Percentiles rank a stretch among this genome's conserved stretches.
These are phyloP conservation scores for Ormyrus rosae DNA, from an alignment of 2,888 invertebrate species.

Conservation along the genomic window DNA sequence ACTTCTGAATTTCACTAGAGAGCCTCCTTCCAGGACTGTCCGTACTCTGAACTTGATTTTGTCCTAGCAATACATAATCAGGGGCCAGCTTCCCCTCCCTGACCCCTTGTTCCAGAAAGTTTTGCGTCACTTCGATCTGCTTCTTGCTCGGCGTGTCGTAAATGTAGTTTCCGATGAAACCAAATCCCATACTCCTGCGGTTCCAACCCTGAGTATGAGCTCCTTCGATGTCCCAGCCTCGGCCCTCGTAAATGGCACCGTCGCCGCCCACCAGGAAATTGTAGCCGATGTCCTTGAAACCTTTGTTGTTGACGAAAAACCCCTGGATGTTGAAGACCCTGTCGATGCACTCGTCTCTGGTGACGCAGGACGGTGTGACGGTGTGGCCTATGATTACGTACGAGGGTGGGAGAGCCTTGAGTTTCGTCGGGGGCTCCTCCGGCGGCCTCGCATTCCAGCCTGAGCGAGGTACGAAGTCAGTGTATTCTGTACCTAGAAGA, in stretches of 20 bases:
- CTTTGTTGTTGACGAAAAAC: conserved; percentile 81
- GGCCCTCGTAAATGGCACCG: conserved; percentile 84
- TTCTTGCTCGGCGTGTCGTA: conserved; percentile 75
- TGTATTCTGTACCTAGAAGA: background rate
- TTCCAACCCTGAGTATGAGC: conserved; percentile 85
- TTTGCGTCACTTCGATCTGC: conserved; percentile 75
- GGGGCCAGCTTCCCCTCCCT: conserved; percentile 79
- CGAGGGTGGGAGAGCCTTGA: conserved; percentile 61
- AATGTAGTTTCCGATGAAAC: conserved; percentile 85
- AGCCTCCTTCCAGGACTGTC: conserved; percentile 55
- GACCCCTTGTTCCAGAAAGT: conserved; percentile 77
- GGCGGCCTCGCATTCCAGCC: conserved; percentile 80
- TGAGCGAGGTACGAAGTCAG: conserved; percentile 7
- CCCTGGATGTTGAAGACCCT: conserved; percentile 66
- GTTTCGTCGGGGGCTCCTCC: background rate
- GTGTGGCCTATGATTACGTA: conserved; percentile 70
- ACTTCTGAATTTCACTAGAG: conserved; percentile 52
- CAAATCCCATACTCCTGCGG: conserved; percentile 82
- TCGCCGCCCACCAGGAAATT: conserved; percentile 89
- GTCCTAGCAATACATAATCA: conserved; percentile 83
- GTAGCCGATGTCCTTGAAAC: conserved; percentile 84
- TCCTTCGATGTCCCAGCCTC: conserved; percentile 85
- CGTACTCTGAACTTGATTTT: conserved; percentile 82
- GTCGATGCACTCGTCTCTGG: conserved; percentile 63
- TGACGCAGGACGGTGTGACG: conserved; percentile 70